A percentile compares a stretch with the other conserved stretches of the same genome.
These are phyloP conservation scores for Lithosia quadra DNA, from an alignment of 2,888 invertebrate species.

Conservation along the genomic window DNA sequence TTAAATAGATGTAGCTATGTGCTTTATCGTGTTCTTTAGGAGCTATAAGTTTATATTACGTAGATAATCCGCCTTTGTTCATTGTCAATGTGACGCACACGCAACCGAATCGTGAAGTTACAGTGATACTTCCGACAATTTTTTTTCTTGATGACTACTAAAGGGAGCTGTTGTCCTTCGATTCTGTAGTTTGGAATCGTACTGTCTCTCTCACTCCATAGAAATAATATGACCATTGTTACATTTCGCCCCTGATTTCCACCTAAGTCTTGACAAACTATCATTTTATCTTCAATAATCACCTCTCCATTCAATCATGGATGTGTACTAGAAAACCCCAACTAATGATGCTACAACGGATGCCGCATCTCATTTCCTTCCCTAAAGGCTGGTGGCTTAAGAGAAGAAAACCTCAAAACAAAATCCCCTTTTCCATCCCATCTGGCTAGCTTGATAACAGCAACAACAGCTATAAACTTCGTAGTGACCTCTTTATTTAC, in stretches of 20 bases:
- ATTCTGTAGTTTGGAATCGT: background rate
- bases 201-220: background rate
- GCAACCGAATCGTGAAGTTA: slow-evolving; percentile 7
- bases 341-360: no score
- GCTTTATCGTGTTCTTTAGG: background rate
- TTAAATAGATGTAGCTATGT: background rate
- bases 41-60: background rate
- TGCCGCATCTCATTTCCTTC: no score
- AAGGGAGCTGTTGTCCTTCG: background rate
- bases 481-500: no score
- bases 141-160: background rate
- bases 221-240: background rate
- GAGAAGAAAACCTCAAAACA: no score
- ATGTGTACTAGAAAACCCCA: no score
- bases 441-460: no score
- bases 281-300: background rate
- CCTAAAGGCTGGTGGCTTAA: no score
- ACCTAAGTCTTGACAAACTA: background rate
- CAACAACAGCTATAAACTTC: no score
- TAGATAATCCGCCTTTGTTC: background rate
- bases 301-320: no score
- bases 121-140: background rate
- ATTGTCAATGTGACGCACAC: slow-evolving; percentile 6
- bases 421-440: no score
- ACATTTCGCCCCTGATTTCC: background rate